phyloP scores from a whole-genome alignment of 2,888 invertebrate species.

The Holacanthella duospinosa region DNA sequence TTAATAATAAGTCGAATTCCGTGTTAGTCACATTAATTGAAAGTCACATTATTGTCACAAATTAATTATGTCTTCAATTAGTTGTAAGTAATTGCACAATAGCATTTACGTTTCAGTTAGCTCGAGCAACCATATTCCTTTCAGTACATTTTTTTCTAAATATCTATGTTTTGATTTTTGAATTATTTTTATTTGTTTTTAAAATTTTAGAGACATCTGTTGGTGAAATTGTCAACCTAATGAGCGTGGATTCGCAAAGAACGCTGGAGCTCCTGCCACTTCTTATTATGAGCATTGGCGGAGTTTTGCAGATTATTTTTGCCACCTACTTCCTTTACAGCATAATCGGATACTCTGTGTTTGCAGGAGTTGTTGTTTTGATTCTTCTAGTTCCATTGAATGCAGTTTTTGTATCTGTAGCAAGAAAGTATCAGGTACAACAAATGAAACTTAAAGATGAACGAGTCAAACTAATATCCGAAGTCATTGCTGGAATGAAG shows the following conservation, averaged over 20 bases:
- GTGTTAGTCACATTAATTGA: no score
- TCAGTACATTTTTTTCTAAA: no score
- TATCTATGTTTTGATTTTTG: neutral
- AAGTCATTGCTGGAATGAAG: slow-evolving; percentile 1
- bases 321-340: neutral
- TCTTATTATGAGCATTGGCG: neutral
- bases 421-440: neutral
- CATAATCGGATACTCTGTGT: neutral
- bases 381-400: neutral
- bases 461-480: slow-evolving; percentile 1
- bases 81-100: no score
- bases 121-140: no score
- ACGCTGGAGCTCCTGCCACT: slow-evolving; percentile 45
- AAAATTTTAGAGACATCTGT: slow-evolving; percentile 56
- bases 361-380: neutral
- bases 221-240: slow-evolving; percentile 83
- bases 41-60: no score
- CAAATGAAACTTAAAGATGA: slow-evolving; percentile 4
- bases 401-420: neutral
- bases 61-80: no score
- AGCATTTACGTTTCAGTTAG: no score
- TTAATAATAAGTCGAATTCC: no score
- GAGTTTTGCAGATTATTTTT: neutral
- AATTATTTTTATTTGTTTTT: neutral
- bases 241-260: slow-evolving; percentile 82